Conservation (phyloP, 1,140 invertebrate species). For the Battus philenor region DNA sequence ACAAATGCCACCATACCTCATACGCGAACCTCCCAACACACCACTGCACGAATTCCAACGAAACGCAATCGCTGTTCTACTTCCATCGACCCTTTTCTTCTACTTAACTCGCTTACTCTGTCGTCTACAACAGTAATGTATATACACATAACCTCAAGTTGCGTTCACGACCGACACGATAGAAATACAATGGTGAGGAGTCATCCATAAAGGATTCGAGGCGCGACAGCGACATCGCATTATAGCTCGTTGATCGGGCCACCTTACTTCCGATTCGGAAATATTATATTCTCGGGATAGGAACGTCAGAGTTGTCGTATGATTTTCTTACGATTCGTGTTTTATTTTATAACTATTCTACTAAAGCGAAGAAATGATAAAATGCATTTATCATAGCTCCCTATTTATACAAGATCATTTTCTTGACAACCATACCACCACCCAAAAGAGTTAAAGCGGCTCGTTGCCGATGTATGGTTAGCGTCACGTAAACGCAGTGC, state of each 20-base stretch:
- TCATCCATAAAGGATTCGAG: constrained; percentile 65
- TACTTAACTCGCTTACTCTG: constrained; percentile 26
- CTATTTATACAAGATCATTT: not conserved
- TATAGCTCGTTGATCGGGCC: constrained; percentile 65
- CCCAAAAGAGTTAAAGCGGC: constrained; percentile 1
- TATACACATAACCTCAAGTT: constrained; percentile 12
- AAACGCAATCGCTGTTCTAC: constrained; percentile 44
- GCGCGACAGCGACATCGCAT: constrained; percentile 66
- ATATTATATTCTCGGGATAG: constrained; percentile 64
- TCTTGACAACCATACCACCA: not conserved
- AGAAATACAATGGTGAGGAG: constrained; percentile 39
- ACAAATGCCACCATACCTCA: constrained; percentile 68
- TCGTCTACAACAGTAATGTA: constrained; percentile 50
- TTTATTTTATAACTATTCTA: constrained; percentile 29
- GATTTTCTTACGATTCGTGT: constrained; percentile 53
- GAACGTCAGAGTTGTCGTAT: constrained; percentile 55
- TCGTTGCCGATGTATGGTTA: constrained; percentile 16
- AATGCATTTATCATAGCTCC: constrained; percentile 28
- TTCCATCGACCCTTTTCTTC: constrained; percentile 46
- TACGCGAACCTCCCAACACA: constrained; percentile 50
- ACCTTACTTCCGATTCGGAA: constrained; percentile 75
- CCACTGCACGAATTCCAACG: constrained; percentile 34
- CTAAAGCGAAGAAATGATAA: constrained; percentile 32
- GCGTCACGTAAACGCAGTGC: constrained; percentile 39
- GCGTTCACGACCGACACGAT: constrained; percentile 15